Base-by-base conservation (phyloP, 2,113 vertebrate genomes). In the Acanthisitta chloris region DNA sequence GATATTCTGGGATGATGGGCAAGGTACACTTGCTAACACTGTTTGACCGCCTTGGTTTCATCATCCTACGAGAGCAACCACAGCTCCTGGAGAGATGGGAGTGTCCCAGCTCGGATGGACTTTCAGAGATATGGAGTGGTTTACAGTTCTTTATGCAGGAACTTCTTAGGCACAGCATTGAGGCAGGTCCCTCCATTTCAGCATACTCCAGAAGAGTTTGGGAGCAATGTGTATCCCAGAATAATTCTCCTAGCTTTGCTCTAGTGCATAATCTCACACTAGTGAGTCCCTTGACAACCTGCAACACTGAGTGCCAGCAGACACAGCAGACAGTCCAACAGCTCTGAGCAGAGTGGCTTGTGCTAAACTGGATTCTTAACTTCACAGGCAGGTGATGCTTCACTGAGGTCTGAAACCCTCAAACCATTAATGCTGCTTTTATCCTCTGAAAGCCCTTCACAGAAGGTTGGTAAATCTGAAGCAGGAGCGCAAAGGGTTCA, bases 1-100 rank as follows among this genome's bases (percentile, higher is more conserved):
- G 96, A 21, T 97, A 97, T 28, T 98, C 97, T 4, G 97, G 97
- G 65, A 97, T 97, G 91, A 94, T 96, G 84, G 97, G 96, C 83
- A 98, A 80, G 58, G 72, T 82, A 31, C 91, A 71, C 43, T 64
- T 54, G 76, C 86, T 90, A 29, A 26, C 17, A 3, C 92, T 94
- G 64, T 91, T 95, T 8, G 97, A 59, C 24, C 64, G 17, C 34
- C 73, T 71, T 5, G 20, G 86, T 33, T 34, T 86, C 59, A 19
- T 34, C 10, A 0, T 36, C 77, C 81, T 66, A 0, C 4, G 31
- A 20, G 86, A 81, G 57, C 69, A 65, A 1, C 62, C 5, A 57
- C 48, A 45, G 74, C 6, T 91, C 88, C 88, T 72, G 90, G 46
- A 33, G 43, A n/a, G 55, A 4, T 14, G 66, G 42, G 43, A 1